These are phyloP conservation scores for Subanguina moxae DNA, from an alignment of 1,140 invertebrate species.

Conservation along the genomic window DNA sequence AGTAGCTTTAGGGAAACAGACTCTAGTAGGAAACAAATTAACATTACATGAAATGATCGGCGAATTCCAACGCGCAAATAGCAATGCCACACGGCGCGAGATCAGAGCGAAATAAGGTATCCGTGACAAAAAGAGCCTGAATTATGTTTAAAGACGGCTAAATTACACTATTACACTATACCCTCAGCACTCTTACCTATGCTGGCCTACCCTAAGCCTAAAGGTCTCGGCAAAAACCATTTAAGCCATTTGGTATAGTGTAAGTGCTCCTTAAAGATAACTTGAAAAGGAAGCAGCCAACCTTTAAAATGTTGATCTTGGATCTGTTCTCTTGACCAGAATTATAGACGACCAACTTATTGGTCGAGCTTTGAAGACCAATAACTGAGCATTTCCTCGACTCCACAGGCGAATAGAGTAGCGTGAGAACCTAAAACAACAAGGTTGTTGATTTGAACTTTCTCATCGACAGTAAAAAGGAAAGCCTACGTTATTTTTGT, in stretches of 20 bases:
- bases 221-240: background rate
- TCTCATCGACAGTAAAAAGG: too few species aligned
- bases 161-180: conserved; percentile 11
- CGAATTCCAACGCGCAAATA: conserved; percentile 24
- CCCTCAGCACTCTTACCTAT: too few species aligned
- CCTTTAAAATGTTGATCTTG: conserved; percentile 1
- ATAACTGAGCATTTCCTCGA: conserved; percentile 6
- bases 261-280: too few species aligned
- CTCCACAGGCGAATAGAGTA: conserved; percentile 6
- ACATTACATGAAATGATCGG: conserved; percentile 15
- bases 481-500: conserved; percentile 28
- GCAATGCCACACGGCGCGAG: conserved; percentile 20
- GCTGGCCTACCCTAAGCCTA: too few species aligned
- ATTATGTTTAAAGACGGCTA: too few species aligned
- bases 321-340: conserved; percentile 7
- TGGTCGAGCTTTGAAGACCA: conserved; percentile 4
- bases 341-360: conserved; percentile 15
- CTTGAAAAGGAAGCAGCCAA: background rate
- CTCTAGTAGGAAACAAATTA: too few species aligned
- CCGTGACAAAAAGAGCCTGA: conserved; percentile 20
- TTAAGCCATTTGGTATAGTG: conserved; percentile 16
- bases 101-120: conserved; percentile 28
- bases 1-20: too few species aligned
- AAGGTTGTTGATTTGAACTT: too few species aligned
- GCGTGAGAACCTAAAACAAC: background rate